Evolutionary conservation across 2,113 vertebrate species (phyloP).

Genomic region (Laticauda laticaudata): DNA sequence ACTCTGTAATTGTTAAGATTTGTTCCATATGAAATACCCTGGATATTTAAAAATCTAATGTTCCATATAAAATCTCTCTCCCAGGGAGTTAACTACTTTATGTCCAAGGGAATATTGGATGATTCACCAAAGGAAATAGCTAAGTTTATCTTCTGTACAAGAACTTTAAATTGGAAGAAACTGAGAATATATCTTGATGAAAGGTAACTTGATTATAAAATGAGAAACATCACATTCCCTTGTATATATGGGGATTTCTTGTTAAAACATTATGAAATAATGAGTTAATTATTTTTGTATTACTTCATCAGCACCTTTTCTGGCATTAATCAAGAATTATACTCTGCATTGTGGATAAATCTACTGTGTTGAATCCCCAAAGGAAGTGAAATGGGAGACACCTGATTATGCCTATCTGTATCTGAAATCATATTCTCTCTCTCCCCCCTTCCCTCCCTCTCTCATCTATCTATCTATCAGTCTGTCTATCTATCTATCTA

Average conservation of each 20-base stretch:
- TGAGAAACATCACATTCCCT: neutral
- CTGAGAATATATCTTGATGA: conserved; percentile 96
- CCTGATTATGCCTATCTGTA: too few relatives aligned
- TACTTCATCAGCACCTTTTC: neutral
- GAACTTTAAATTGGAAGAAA: conserved; percentile 98
- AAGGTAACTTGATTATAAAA: conserved; percentile 74
- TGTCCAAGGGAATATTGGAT: conserved; percentile 92
- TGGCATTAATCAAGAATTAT: neutral
- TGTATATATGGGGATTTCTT: neutral
- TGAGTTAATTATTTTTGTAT: neutral
- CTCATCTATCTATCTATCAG: too few relatives aligned
- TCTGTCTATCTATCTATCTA: too few relatives aligned
- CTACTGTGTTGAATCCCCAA: neutral
- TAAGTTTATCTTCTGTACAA: conserved; percentile 98
- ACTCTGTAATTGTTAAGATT: conserved; percentile 34
- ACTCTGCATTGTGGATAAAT: neutral
- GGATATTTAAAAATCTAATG: conserved; percentile 42
- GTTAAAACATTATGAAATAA: neutral
- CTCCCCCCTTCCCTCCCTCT: too few relatives aligned
- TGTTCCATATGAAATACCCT: conserved; percentile 41
- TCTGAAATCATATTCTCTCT: too few relatives aligned
- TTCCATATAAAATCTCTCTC: conserved; percentile 56
- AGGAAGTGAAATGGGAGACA: neutral
- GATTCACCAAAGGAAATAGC: conserved; percentile 94
- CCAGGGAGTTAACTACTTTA: conserved; percentile 95